Conservation (phyloP, 2,797 vertebrate species). For the Helicolenus hilgendorfi region DNA sequence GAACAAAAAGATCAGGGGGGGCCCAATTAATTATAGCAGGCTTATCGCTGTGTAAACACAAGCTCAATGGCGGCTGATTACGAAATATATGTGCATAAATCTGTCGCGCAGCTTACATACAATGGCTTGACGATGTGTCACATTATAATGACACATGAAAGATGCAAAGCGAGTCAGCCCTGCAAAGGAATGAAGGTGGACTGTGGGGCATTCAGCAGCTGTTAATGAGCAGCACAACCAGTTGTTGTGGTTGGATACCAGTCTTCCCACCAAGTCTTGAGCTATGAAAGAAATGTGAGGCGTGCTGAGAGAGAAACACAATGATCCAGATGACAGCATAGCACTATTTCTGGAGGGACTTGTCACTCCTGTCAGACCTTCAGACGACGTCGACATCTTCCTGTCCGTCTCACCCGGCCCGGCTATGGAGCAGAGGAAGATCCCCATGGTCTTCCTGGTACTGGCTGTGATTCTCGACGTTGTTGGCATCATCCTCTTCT, state of each 20-base stretch:
- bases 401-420: neutral
- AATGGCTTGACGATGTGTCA: constrained; percentile 4
- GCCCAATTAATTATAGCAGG: constrained; percentile 31
- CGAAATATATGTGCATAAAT: constrained; percentile 43
- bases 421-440: constrained; percentile 81
- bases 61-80: constrained; percentile 26
- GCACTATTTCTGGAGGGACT: neutral
- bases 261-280: neutral
- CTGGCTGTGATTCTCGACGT: constrained; percentile 90
- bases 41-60: constrained; percentile 22
- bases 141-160: neutral
- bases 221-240: constrained; percentile 5
- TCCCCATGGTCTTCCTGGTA: constrained; percentile 73
- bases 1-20: constrained; percentile 15
- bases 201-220: neutral
- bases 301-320: constrained; percentile 42
- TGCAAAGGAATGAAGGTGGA: constrained; percentile 64
- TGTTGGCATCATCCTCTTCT: constrained; percentile 88
- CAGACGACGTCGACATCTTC: neutral
- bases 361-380: constrained; percentile 4
- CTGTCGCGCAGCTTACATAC: neutral
- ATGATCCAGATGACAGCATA: neutral
- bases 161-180: constrained; percentile 57
- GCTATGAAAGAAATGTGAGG: constrained; percentile 63
- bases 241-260: constrained; percentile 36